Percentiles rank a stretch among this genome's conserved stretches.
Conservation (phyloP, 2,113 vertebrate species). For the Alectura lathami region DNA sequence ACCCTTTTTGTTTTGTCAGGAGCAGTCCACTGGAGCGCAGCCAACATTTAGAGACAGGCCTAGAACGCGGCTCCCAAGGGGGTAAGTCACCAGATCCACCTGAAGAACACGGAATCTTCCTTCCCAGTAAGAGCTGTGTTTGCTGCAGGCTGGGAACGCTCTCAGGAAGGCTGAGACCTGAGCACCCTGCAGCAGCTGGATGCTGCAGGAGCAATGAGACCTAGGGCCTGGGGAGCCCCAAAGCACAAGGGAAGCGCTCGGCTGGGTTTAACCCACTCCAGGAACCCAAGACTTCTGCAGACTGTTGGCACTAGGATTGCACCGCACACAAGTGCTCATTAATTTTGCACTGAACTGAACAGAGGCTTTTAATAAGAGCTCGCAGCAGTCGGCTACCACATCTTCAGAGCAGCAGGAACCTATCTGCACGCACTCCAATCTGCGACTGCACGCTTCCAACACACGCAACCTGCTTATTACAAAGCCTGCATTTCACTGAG, state of each 20-base stretch:
- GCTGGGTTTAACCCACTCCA: background rate
- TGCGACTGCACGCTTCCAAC: background rate
- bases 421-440: accelerated
- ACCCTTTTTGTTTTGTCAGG: background rate
- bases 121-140: background rate
- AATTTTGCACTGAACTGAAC: background rate
- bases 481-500: accelerated
- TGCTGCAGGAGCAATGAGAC: background rate
- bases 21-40: background rate
- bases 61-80: background rate
- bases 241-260: background rate
- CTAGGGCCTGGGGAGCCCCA: background rate
- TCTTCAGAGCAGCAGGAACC: background rate
- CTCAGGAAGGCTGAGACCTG: background rate
- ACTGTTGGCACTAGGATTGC: no score
- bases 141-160: background rate
- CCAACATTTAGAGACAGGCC: background rate
- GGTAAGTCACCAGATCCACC: background rate
- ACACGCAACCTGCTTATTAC: accelerated
- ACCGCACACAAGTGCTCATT: background rate
- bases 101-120: background rate
- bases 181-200: background rate
- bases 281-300: background rate
- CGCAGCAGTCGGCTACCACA: background rate
- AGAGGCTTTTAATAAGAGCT: background rate